A percentile compares a stretch with the other conserved stretches of the same genome.
Conservation (phyloP, 2,797 vertebrate genomes). For the Spinus pinus region DNA sequence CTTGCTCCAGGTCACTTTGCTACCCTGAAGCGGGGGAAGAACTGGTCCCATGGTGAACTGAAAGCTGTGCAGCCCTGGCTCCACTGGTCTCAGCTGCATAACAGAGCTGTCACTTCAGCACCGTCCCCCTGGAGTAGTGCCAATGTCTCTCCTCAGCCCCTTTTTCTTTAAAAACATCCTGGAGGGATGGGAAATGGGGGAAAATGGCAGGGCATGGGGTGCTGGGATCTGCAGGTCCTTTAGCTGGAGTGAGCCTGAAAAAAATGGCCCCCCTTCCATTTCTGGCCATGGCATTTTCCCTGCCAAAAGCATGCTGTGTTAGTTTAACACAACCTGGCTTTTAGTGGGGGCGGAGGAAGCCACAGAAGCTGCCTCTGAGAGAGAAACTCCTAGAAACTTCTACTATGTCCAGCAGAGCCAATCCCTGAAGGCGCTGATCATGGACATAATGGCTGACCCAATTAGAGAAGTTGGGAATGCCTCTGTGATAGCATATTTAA, state of each 20-base stretch:
- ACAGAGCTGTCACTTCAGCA: neutral
- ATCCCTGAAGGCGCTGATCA: too few species aligned
- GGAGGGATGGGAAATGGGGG: neutral
- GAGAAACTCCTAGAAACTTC: neutral
- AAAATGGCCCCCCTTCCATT: neutral
- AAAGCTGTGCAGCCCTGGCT: neutral
- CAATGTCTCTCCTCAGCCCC: neutral
- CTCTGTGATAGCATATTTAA: too few species aligned
- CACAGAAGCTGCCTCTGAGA: neutral
- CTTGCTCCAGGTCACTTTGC: neutral
- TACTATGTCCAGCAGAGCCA: too few species aligned
- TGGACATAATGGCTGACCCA: too few species aligned
- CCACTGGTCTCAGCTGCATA: neutral
- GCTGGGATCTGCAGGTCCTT: neutral
- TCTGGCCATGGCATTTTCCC: neutral
- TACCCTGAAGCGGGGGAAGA: neutral
- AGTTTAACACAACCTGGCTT: neutral
- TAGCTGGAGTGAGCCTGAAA: neutral
- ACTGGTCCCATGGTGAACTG: neutral
- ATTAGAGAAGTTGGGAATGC: too few species aligned
- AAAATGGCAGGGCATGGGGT: accelerated
- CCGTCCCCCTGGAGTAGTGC: accelerated
- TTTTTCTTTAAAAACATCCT: neutral
- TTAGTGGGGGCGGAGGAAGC: neutral
- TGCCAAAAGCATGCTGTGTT: neutral